phyloP scores from a whole-genome alignment of 2,888 invertebrate genomes.

The Aphodius sticticus region DNA sequence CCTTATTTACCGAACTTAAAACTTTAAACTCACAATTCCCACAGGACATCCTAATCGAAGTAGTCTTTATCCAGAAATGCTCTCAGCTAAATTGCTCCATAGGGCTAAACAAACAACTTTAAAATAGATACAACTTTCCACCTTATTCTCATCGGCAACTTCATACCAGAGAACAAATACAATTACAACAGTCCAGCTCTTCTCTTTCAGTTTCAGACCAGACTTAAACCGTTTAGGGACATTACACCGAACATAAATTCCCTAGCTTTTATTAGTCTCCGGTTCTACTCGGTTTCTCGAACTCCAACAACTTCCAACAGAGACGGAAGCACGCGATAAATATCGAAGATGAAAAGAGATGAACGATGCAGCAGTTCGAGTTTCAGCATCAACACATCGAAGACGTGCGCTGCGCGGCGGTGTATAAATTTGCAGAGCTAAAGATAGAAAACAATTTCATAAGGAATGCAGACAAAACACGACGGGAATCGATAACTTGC shows the following conservation, averaged over 20 bases:
- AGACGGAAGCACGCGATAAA: neutral
- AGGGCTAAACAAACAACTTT: neutral
- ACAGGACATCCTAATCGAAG: neutral
- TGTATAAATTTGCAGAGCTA: conserved; percentile 4
- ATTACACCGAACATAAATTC: neutral
- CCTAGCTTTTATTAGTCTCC: neutral
- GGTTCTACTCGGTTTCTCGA: neutral
- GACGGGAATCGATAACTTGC: conserved; percentile 5
- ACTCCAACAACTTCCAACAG: neutral
- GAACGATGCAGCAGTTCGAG: neutral
- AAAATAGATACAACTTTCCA: neutral
- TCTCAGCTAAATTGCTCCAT: neutral
- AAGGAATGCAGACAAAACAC: neutral
- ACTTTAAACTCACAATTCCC: neutral
- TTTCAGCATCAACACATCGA: neutral
- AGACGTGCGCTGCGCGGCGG: neutral
- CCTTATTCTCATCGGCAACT: neutral
- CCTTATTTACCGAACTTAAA: too few relatives aligned
- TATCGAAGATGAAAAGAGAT: neutral
- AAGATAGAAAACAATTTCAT: neutral
- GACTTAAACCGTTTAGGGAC: neutral
- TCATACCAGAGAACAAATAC: neutral
- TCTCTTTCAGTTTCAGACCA: neutral
- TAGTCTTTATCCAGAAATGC: neutral
- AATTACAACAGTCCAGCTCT: neutral